Conservation (phyloP, 2,797 vertebrate genomes). For the Cynodonichthys magdalenae region DNA sequence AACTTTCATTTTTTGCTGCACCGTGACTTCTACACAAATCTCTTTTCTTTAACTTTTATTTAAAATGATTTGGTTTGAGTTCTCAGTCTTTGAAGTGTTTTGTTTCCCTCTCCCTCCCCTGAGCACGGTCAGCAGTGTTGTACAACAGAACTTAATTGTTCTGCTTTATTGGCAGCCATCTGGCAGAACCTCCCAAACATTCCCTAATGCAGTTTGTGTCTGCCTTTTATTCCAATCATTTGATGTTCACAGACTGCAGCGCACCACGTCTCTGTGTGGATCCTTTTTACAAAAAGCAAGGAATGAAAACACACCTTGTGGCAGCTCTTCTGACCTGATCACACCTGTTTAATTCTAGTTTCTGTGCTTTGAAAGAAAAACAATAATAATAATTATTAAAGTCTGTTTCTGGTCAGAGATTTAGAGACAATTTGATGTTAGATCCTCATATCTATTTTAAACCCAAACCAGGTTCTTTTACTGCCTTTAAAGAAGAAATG, state of each 20-base stretch:
- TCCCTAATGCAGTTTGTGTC: constrained; percentile 64
- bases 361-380: constrained; percentile 15
- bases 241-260: constrained; percentile 53
- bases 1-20: constrained; percentile 35
- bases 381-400: too few species aligned
- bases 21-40: constrained; percentile 25
- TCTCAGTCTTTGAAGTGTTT: constrained; percentile 61
- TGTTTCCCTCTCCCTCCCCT: constrained; percentile 21
- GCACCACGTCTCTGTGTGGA: constrained; percentile 25
- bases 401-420: constrained; percentile 29
- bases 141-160: constrained; percentile 55
- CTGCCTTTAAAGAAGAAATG: neutral
- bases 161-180: constrained; percentile 70
- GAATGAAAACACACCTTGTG: constrained; percentile 26
- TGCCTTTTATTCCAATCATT: constrained; percentile 51
- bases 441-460: constrained; percentile 41
- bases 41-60: constrained; percentile 29
- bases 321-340: neutral
- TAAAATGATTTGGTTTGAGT: constrained; percentile 42
- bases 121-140: constrained; percentile 52
- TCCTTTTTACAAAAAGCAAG: constrained; percentile 23
- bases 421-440: constrained; percentile 29
- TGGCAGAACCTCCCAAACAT: constrained; percentile 68
- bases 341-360: constrained; percentile 14
- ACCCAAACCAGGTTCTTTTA: constrained; percentile 10